Conservation (phyloP, 2,888 invertebrate genomes). For the Drosophila fungiperda region DNA sequence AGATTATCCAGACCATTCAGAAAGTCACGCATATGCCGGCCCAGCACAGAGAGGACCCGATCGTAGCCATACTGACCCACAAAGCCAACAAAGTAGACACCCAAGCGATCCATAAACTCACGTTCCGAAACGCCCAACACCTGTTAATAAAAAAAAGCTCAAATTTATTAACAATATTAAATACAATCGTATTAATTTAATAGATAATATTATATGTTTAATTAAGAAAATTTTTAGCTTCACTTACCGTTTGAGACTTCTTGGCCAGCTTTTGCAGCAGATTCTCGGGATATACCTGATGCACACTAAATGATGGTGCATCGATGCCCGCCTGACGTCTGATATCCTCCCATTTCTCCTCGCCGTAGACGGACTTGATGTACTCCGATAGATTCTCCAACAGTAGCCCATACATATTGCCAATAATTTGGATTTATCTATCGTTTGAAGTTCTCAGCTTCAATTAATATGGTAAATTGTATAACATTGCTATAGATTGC, state of each 20-base stretch:
- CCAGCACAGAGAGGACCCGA: constrained; percentile 94
- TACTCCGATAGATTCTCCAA: constrained; percentile 97
- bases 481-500: constrained; percentile 13
- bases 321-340: constrained; percentile 94
- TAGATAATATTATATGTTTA: not conserved
- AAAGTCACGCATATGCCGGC: constrained; percentile 97
- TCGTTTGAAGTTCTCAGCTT: not conserved
- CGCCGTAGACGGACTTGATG: constrained; percentile 96
- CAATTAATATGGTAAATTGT: constrained; percentile 10
- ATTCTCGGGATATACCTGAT: constrained; percentile 97
- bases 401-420: constrained; percentile 96
- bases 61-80: constrained; percentile 98
- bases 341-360: constrained; percentile 97
- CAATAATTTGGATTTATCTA: constrained; percentile 2
- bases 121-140: constrained; percentile 94
- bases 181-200: not conserved
- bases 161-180: too few relatives aligned
- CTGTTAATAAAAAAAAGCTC: constrained; percentile 85
- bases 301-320: constrained; percentile 94
- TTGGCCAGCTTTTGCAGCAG: constrained; percentile 93
- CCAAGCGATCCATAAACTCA: constrained; percentile 97
- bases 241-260: constrained; percentile 92
- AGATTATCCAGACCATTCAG: constrained; percentile 98
- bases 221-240: not conserved
- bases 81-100: constrained; percentile 96